Conservation (phyloP, 2,888 invertebrate genomes). For the Cephus runcator region DNA sequence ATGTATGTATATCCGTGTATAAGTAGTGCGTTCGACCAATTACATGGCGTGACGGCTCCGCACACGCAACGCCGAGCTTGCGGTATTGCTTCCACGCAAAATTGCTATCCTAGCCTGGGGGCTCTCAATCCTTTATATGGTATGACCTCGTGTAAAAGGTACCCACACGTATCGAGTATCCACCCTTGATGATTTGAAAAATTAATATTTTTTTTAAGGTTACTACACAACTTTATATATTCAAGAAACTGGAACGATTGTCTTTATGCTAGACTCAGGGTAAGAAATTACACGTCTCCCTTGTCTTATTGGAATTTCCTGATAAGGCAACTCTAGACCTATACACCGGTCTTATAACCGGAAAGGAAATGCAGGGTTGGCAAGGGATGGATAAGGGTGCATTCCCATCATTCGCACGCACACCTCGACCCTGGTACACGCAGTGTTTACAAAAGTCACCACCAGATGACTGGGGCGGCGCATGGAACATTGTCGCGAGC, state of each 20-base stretch:
- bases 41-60: constrained; percentile 20
- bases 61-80: not conserved
- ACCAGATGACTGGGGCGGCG: constrained; percentile 59
- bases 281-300: not conserved
- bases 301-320: not conserved
- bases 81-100: not conserved
- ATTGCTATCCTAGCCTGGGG: not conserved
- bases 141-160: not conserved
- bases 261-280: not conserved
- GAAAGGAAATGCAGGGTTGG: not conserved
- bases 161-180: not conserved
- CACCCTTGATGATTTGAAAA: not conserved
- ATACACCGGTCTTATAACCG: not conserved
- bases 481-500: constrained; percentile 43
- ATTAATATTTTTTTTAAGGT: not conserved
- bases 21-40: constrained; percentile 31
- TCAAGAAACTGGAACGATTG: not conserved
- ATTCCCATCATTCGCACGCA: constrained; percentile 32
- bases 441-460: constrained; percentile 64
- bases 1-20: not conserved
- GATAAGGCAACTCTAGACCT: not conserved
- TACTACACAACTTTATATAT: not conserved
- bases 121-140: not conserved
- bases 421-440: constrained; percentile 10
- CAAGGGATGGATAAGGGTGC: constrained; percentile 10